Percentiles rank a stretch among this genome's conserved stretches.
Conservation (phyloP, 2,888 invertebrate genomes). For the Monopis laevigella region DNA sequence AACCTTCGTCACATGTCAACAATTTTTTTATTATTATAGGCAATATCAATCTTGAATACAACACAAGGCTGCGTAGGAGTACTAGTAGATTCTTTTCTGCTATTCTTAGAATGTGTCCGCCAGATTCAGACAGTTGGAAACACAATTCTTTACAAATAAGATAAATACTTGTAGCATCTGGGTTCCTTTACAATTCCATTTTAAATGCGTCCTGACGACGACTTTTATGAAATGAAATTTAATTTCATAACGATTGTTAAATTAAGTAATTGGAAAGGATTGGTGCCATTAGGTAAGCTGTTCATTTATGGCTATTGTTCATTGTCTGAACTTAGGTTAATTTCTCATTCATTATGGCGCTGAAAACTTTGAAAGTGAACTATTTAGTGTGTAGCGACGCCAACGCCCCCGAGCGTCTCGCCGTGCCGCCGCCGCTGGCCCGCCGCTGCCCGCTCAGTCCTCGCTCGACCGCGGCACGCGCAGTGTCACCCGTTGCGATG, state of each 20-base stretch:
- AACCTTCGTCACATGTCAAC: conserved; percentile 6
- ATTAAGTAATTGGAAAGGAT: too few relatives aligned
- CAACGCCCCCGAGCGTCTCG: conserved; percentile 19
- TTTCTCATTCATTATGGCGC: neutral
- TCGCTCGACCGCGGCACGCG: conserved; percentile 59
- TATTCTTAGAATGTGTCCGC: conserved; percentile 36
- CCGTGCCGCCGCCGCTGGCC: conserved; percentile 14
- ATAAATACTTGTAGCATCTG: too few relatives aligned
- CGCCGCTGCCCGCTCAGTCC: conserved; percentile 37
- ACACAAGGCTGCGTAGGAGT: conserved; percentile 23
- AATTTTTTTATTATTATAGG: too few relatives aligned
- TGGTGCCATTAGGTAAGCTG: too few relatives aligned
- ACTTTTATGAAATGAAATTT: too few relatives aligned
- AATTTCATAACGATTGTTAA: too few relatives aligned
- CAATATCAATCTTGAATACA: too few relatives aligned
- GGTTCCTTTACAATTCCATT: too few relatives aligned
- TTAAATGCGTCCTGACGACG: too few relatives aligned
- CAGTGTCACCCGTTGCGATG: conserved; percentile 63
- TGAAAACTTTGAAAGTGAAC: conserved; percentile 13
- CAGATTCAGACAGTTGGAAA: neutral
- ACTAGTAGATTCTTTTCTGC: conserved; percentile 25
- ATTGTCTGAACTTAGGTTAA: too few relatives aligned
- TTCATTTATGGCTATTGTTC: too few relatives aligned
- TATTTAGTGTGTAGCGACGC: conserved; percentile 24
- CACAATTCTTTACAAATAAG: too few relatives aligned